Base-by-base conservation (phyloP, 2,888 invertebrate species). In the Piscicola geometra region DNA sequence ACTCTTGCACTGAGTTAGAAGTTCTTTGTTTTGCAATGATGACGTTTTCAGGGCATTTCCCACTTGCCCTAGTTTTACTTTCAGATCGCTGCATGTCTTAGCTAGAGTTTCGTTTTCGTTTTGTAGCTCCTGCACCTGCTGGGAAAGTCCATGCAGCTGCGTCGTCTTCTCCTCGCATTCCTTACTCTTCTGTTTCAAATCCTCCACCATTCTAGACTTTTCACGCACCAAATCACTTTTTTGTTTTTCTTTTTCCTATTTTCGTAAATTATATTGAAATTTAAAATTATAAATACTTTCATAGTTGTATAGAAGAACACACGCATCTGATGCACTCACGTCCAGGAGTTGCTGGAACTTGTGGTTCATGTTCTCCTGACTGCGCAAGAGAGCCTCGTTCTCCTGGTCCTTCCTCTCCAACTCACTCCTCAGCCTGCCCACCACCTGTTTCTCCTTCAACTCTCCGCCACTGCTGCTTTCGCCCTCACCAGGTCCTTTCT, bases 11-110 rank as follows among this genome's bases (percentile, higher is more conserved):
- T 73, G 73, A 32, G 30, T 33, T n/a, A 73, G 41, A 3, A 73
- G 73, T 25, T 73, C 73, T n/a, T 64, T 64, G 64, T 73, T 73
- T 15, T 73, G 60, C 64, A 56, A 35, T 1, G 64, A 60, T 25
- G 64, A 35, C 0, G 64, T 25, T 25, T 56, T 73, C 64, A 73
- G 35, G 33, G 60, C 25, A 15, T 64, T 64, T 5, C n/a, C 56
- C 18, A 64, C 33, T 33, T 64, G 64, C 0, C 5, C 2, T 1
- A 73, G 73, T 60, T 73, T 73, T 12, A n/a, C 33, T 36, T 64
- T 73, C 36, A 73, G 25, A 41, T 73, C 73, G 1, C n/a, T 35
- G 32, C 33, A 35, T 60, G 47, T 56, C 33, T 64, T 35, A 21
- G 33, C 35, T 1, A 50, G 25, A n/a, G 32, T 33, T 9, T 64